Base-by-base conservation (phyloP, 2,888 invertebrate genomes). In the Diaphora mendica region DNA sequence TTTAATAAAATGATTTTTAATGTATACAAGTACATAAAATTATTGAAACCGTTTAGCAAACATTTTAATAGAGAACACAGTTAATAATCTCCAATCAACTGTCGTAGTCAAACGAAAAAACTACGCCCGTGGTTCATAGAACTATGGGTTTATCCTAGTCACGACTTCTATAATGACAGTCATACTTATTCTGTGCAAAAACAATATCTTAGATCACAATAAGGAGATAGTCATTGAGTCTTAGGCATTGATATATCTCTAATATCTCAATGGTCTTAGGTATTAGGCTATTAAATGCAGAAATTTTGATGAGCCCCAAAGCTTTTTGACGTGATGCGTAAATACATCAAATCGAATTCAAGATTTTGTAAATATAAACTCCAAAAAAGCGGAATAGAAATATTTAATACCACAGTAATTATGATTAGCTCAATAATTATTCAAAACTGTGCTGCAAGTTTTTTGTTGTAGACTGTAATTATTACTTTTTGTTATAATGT, bases 111-210 rank as follows among this genome's bases (percentile, higher is more conserved):
- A 62, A 4, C 62, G 62, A 62, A 62, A 62, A 62, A 62, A 62
- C 62, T 62, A 30, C 30, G n/a, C 23, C 23, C 51, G n/a, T 30
- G 17, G 62, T 30, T 62, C 17, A 17, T 62, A 30, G 17, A 62
- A 62, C 62, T 8, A 30, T 17, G 30, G 26, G 30, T 67, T 67
- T 67, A 33, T 67, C 67, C 67, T 48, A 33, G 67, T 67, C 67
- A 67, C 67, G 44, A 67, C 48, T 30, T 67, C 17, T 67, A 33
- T 33, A 67, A 30, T 33, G 67, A 26, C 67, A 30, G 48, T 67
- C 48, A 67, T 33, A 48, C 33, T 33, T 33, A 48, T 13, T 20
- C 23, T 33, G 20, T 48, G 23, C 26, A 62, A 62, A 62, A 59
- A 59, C 26, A 15, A 5, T 59, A 59, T 59, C 59, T 4, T 59